Evolutionary conservation across 2,113 vertebrate species (phyloP).

Genomic region (Castor canadensis): DNA sequence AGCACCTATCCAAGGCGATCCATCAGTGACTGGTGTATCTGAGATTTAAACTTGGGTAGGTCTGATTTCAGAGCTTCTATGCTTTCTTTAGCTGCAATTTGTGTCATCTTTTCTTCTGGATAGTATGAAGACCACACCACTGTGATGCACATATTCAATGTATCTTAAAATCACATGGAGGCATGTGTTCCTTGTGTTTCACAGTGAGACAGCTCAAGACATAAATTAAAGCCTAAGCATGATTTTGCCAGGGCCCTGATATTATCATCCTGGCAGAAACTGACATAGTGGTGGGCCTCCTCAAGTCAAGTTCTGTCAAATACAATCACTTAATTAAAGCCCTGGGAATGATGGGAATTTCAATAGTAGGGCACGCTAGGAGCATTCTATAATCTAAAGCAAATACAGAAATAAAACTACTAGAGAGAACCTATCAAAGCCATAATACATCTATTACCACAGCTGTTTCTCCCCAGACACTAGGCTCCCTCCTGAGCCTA

Average conservation of each 20-base stretch:
- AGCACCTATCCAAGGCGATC: not conserved
- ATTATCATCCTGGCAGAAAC: slow-evolving; percentile 71
- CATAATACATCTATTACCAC: slow-evolving; percentile 82
- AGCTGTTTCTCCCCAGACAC: slow-evolving; percentile 79
- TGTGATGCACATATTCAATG: not conserved
- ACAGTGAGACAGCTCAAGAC: slow-evolving; percentile 46
- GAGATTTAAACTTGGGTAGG: not conserved
- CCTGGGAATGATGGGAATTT: slow-evolving; percentile 83
- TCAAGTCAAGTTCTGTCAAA: slow-evolving; percentile 77
- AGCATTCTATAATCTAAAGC: slow-evolving; percentile 80
- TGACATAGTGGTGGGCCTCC: slow-evolving; percentile 66
- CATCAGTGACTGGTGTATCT: not conserved
- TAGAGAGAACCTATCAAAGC: slow-evolving; percentile 81
- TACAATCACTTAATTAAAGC: slow-evolving; percentile 82
- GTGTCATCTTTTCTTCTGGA: not conserved
- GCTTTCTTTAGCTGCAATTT: not conserved
- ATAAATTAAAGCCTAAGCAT: slow-evolving; percentile 70
- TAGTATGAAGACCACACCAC: not conserved
- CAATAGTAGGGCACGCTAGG: slow-evolving; percentile 70
- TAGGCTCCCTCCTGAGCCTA: slow-evolving; percentile 81
- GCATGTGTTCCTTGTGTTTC: slow-evolving; percentile 38
- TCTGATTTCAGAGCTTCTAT: not conserved
- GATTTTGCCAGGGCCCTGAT: slow-evolving; percentile 56
- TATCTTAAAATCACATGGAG: slow-evolving; percentile 39
- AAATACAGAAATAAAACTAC: slow-evolving; percentile 79